These are phyloP conservation scores for Ptychochromis oligacanthus DNA, from an alignment of 2,113 vertebrate species.

Conservation along the genomic window DNA sequence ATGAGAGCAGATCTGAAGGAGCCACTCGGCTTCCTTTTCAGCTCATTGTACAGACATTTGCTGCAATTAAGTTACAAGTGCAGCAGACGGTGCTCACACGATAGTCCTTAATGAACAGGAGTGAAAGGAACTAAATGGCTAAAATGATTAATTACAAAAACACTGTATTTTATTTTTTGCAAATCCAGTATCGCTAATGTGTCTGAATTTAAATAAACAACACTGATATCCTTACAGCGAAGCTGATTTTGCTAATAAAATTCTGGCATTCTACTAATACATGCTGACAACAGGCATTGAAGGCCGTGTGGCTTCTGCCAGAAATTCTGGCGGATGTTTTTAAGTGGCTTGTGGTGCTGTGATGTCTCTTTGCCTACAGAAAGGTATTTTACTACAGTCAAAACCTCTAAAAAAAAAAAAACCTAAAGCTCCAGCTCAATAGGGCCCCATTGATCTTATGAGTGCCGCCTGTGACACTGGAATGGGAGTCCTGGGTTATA, in stretches of 20 bases:
- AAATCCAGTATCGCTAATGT: background rate
- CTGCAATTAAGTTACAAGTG: background rate
- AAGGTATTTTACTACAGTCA: background rate
- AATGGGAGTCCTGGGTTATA: no score
- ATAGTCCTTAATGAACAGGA: background rate
- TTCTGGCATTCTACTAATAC: background rate
- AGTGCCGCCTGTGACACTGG: background rate
- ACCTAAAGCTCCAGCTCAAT: no score
- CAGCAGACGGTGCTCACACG: background rate
- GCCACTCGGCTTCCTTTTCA: background rate
- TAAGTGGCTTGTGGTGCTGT: background rate
- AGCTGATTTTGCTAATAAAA: background rate
- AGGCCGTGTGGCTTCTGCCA: accelerated
- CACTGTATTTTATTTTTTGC: no score
- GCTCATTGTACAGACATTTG: accelerated
- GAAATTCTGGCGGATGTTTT: background rate
- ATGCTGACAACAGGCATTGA: background rate
- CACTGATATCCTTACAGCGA: background rate
- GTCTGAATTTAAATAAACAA: accelerated
- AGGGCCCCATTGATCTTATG: accelerated
- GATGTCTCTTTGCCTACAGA: background rate
- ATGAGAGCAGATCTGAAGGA: accelerated
- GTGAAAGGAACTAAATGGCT: background rate
- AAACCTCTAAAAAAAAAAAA: no score
- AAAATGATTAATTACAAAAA: no score